These are phyloP conservation scores for Sturmia bella DNA, from an alignment of 2,888 invertebrate species.

Conservation along the genomic window DNA sequence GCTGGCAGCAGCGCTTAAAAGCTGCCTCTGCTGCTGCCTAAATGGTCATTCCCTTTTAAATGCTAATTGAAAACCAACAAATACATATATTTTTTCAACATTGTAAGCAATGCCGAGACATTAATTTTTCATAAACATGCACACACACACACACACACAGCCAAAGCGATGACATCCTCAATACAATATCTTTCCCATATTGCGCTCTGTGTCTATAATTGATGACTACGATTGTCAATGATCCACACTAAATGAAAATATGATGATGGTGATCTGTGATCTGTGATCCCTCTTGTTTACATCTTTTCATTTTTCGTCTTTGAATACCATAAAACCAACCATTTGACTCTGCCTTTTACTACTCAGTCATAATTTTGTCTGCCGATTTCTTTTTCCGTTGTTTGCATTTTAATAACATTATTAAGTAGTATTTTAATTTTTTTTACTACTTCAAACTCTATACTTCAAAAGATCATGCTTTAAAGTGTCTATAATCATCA, in stretches of 20 bases:
- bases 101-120: constrained; percentile 51
- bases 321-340: constrained; percentile 7
- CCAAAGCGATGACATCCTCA: constrained; percentile 61
- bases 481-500: constrained; percentile 67
- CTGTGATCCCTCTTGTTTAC: constrained; percentile 62
- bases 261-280: constrained; percentile 68
- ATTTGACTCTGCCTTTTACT: background rate
- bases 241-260: constrained; percentile 69
- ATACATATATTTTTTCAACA: constrained; percentile 23
- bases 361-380: background rate
- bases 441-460: constrained; percentile 52
- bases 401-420: constrained; percentile 64
- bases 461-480: constrained; percentile 44
- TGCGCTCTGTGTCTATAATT: constrained; percentile 59
- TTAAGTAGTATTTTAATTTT: constrained; percentile 64
- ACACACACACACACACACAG: background rate
- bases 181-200: constrained; percentile 38
- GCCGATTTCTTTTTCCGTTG: constrained; percentile 3
- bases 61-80: constrained; percentile 68
- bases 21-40: constrained; percentile 16
- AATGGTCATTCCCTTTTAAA: constrained; percentile 55
- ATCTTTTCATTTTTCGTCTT: constrained; percentile 12
- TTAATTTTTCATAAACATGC: constrained; percentile 28
- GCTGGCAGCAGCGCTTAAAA: constrained; percentile 36
- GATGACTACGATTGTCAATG: constrained; percentile 70